A percentile compares a stretch with the other conserved stretches of the same genome.
These are phyloP conservation scores for Halcyon malimbica DNA, from an alignment of 2,113 vertebrate genomes.

Conservation along the genomic window DNA sequence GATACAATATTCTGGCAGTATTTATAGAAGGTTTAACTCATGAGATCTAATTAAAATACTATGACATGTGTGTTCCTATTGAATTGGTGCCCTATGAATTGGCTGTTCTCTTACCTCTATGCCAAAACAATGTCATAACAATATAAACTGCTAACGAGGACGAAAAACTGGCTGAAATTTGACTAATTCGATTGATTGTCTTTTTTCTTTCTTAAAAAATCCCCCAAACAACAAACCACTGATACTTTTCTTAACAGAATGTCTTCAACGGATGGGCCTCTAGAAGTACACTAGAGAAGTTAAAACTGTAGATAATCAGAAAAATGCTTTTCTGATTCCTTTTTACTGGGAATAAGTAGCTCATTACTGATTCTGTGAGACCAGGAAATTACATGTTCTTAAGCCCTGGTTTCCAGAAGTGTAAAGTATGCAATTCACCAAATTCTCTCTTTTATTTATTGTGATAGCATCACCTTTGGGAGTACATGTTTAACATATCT, in stretches of 20 bases:
- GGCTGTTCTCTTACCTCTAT: slow-evolving; percentile 22
- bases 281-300: background rate
- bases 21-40: slow-evolving; percentile 43
- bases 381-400: background rate
- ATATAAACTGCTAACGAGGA: slow-evolving; percentile 60
- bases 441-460: background rate
- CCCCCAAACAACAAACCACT: no score
- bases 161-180: slow-evolving; percentile 49
- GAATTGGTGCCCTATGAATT: slow-evolving; percentile 49
- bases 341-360: background rate
- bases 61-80: slow-evolving; percentile 37
- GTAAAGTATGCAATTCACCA: background rate
- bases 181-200: slow-evolving; percentile 1
- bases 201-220: slow-evolving; percentile 18
- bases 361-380: background rate
- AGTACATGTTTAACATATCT: background rate
- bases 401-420: background rate
- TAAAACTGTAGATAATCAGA: background rate
- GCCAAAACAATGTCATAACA: slow-evolving; percentile 64
- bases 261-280: background rate
- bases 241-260: background rate
- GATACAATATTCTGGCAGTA: slow-evolving; percentile 49
- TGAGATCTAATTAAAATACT: slow-evolving; percentile 75
- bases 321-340: background rate
- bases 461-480: background rate